Evolutionary conservation across 2,888 invertebrate genomes (phyloP), one percentile per base, ranked within the genome.

Genomic region (Troides helena): DNA sequence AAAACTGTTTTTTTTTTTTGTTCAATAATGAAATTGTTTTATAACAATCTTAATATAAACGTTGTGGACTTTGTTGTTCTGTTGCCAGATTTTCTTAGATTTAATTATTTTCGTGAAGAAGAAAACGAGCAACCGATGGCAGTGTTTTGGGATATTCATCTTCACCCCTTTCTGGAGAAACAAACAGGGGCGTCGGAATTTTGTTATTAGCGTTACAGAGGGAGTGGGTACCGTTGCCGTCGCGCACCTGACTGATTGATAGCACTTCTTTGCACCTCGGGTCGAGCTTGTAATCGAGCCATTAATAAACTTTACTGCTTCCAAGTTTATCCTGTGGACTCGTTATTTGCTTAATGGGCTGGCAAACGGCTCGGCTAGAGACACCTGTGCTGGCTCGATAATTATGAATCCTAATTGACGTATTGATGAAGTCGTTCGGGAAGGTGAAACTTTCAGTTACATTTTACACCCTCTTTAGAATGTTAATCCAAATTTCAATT

Each of bases 281-380:
- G 90, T 89, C 91, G 91, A 90, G 92, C 90, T 89, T 90, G 92
- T 92, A 92, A 92, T 92, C 92, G 92, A 89, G 91, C 89, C 92
- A 92, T 92, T 92, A 92, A 92, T 92, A 92, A 92, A 92, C 85
- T 92, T 92, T 92, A 92, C 90, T 89, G 88, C 92, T 88, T 89
- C 86, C 83, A 88, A 91, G 89, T 91, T 90, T 89, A 90, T 90
- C 89, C 87, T 88, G 85, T 78, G 88, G 89, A 90, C 88, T 91
- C 89, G 88, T 92, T 92, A 89, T 90, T 90, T 89, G 89, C 84
- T 89, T 92, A 92, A 92, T 92, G 90, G 89, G 85, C 89, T 89
- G 86, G 88, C 86, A 89, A 90, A 88, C 87, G 85, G 85, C 84
- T 81, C 78, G 77, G 80, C 81, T 82, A 78, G 81, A 83, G 85